Conservation (phyloP, 1,140 invertebrate species). For the Cydia strobilella region DNA sequence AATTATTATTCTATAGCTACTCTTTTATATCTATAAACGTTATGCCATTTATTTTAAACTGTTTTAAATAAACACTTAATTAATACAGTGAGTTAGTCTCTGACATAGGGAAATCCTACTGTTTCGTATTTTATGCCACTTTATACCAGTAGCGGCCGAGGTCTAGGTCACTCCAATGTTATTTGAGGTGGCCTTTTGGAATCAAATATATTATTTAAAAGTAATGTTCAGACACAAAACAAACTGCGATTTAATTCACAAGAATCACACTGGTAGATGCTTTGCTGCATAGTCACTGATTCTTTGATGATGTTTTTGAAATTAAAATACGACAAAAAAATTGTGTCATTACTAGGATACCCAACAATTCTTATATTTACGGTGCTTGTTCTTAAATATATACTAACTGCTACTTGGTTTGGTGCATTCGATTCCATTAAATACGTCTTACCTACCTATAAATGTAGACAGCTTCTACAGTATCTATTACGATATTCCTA, state of each 20-base stretch:
- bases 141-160: neutral
- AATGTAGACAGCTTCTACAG: constrained; percentile 14
- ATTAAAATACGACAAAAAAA: neutral
- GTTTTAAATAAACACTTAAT: neutral
- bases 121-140: neutral
- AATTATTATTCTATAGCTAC: constrained; percentile 36
- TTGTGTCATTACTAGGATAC: neutral
- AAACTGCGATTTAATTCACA: no score
- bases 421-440: constrained; percentile 26
- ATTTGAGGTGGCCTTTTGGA: neutral
- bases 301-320: neutral
- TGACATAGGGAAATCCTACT: neutral
- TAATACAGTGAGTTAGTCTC: neutral
- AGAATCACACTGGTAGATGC: no score
- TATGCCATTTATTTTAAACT: neutral
- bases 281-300: no score
- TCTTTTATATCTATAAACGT: constrained; percentile 36
- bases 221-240: no score
- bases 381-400: constrained; percentile 15
- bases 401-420: constrained; percentile 11
- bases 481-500: constrained; percentile 11
- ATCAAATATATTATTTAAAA: no score
- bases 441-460: constrained; percentile 15
- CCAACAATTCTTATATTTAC: neutral
- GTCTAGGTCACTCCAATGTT: no score